Evolutionary conservation across 2,888 invertebrate species (phyloP), one percentile per base, ranked within the genome.

Genomic region (Protodeltote pygarga): DNA sequence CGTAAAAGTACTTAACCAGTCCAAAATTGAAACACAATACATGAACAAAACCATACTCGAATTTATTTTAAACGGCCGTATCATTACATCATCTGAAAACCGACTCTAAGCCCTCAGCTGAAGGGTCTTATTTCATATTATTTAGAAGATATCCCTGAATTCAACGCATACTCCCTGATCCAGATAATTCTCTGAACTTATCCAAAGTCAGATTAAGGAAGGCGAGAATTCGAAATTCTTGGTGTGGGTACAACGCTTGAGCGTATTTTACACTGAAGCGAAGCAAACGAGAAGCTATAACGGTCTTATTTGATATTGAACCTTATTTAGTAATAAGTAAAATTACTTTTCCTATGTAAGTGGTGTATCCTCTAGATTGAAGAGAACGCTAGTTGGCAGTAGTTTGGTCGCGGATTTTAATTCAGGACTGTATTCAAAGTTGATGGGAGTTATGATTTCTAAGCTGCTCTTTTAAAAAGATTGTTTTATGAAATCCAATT

Each of bases 141-240:
- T 68, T 50, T 53, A 54, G 48, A 42, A 31, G 21, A 47, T 42
- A 54, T 52, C 21, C 48, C 38, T 4, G 54, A 53, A 61, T 68
- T 40, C 49, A 42, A 25, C 33, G 60, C 61, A 58, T 60, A 55
- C 41, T 57, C 32, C 42, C 57, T 55, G 51, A 70, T 62, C 66
- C 57, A 61, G 53, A 64, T 70, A 68, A 71, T 72, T 60, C 63
- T 64, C 41, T 25, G 58, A 71, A 73, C 60, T 72, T 64, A 48
- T 46, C 55, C 19, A 32, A 71, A 63, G 64, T 65, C 50, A 54
- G 66, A 63, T 72, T 71, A 65, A 49, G 60, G 50, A 35, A 44
- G 51, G 64, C 57, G 70, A 66, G 64, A 68, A 73, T 60, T 37
- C 50, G 33, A 62, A 65, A 69, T 66, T 71, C 68, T 71, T 66